phyloP scores from a whole-genome alignment of 2,113 vertebrate species.

The Panthera uncia region DNA sequence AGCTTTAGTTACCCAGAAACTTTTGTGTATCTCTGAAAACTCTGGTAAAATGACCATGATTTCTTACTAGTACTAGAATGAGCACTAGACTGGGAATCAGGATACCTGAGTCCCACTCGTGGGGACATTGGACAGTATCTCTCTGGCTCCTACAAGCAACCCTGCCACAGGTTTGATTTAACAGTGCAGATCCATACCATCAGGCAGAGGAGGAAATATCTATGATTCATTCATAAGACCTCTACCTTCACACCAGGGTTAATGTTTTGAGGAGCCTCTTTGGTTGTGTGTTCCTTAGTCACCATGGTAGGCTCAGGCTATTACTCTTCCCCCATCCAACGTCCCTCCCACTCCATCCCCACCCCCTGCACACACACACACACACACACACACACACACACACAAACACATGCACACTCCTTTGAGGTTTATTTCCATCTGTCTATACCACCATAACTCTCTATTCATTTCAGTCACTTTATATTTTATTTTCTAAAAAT shows the following conservation, averaged over 20 bases:
- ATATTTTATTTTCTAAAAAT: slow-evolving; percentile 6
- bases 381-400: not conserved
- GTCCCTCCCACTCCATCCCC: not conserved
- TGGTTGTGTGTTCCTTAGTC: not conserved
- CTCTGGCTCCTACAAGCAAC: not conserved
- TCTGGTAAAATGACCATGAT: not conserved
- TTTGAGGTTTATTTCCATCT: not conserved
- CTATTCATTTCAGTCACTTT: not conserved
- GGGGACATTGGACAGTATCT: not conserved
- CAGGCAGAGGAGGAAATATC: not conserved
- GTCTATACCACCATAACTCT: not conserved
- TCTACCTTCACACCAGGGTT: not conserved
- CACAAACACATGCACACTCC: not conserved
- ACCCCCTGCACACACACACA: not conserved
- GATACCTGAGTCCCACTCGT: not conserved
- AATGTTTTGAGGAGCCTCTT: not conserved
- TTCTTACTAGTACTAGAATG: not conserved
- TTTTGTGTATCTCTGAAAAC: not conserved
- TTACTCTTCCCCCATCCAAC: not conserved
- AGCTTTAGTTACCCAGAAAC: not conserved
- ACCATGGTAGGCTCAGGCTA: not conserved
- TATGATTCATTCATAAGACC: not conserved
- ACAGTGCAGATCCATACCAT: not conserved
- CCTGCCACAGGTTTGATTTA: not conserved
- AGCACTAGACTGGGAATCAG: not conserved